A percentile compares a stretch with the other conserved stretches of the same genome.
Conservation (phyloP, 2,797 vertebrate species). For the Tinamus major region DNA sequence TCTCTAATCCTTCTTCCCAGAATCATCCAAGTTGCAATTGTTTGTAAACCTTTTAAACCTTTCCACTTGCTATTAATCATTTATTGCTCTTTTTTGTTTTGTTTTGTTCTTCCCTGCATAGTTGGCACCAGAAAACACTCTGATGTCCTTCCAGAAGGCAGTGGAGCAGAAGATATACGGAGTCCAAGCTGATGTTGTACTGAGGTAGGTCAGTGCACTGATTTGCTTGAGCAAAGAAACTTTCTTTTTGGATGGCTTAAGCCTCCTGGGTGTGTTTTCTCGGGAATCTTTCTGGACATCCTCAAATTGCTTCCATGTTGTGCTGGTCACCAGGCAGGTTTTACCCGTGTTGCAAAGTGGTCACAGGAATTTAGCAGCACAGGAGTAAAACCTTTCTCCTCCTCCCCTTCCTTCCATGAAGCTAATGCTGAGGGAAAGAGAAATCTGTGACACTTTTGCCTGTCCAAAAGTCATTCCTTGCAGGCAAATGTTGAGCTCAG, state of each 20-base stretch:
- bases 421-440: not conserved
- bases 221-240: not conserved
- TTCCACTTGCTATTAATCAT: not conserved
- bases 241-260: not conserved
- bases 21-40: fast-evolving
- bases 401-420: not conserved
- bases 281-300: not conserved
- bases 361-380: not conserved
- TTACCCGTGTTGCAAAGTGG: not conserved
- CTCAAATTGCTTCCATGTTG: not conserved
- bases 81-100: not conserved
- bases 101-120: slow-evolving; percentile 14
- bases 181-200: slow-evolving; percentile 89
- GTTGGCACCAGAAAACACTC: slow-evolving; percentile 95
- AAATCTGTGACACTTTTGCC: not conserved
- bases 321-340: not conserved
- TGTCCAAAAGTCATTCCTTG: not conserved
- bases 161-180: slow-evolving; percentile 88
- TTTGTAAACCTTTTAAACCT: not conserved
- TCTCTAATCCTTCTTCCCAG: not conserved
- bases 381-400: not conserved
- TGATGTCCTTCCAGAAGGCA: slow-evolving; percentile 94
- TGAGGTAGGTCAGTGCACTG: slow-evolving; percentile 83
- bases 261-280: not conserved
- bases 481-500: not conserved